These are phyloP conservation scores for Phenacoccus solenopsis DNA, from an alignment of 1,140 invertebrate genomes.

Conservation along the genomic window DNA sequence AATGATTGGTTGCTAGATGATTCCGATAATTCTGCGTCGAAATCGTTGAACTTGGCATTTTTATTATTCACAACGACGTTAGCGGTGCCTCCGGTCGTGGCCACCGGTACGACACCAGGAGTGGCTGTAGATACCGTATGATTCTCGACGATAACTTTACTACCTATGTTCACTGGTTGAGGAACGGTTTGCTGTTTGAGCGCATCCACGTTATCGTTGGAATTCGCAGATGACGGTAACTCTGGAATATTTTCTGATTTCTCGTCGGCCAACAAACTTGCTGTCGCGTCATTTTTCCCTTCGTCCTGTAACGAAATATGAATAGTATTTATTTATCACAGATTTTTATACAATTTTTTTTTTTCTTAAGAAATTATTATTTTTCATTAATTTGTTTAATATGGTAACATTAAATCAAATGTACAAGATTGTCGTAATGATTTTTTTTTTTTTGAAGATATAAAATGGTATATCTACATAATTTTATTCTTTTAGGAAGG, in stretches of 20 bases:
- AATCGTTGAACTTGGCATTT: background rate
- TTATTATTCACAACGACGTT: background rate
- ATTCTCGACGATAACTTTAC: conserved; percentile 3
- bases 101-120: background rate
- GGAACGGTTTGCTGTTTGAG: background rate
- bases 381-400: too few species aligned
- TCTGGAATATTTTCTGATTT: background rate
- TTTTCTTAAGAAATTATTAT: too few species aligned
- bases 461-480: too few species aligned
- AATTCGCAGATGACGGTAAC: background rate
- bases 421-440: too few species aligned
- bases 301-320: background rate
- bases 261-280: background rate
- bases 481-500: too few species aligned
- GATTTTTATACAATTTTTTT: too few species aligned
- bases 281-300: background rate
- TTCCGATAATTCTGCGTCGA: background rate
- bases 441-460: too few species aligned
- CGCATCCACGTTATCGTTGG: background rate
- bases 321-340: too few species aligned
- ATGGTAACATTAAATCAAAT: too few species aligned
- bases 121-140: background rate
- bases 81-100: background rate
- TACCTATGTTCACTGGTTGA: background rate
- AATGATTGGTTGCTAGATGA: conserved; percentile 9